These are phyloP conservation scores for Montipora capricornis DNA, from an alignment of 64 coral and sea anemone genomes.

Conservation along the genomic window DNA sequence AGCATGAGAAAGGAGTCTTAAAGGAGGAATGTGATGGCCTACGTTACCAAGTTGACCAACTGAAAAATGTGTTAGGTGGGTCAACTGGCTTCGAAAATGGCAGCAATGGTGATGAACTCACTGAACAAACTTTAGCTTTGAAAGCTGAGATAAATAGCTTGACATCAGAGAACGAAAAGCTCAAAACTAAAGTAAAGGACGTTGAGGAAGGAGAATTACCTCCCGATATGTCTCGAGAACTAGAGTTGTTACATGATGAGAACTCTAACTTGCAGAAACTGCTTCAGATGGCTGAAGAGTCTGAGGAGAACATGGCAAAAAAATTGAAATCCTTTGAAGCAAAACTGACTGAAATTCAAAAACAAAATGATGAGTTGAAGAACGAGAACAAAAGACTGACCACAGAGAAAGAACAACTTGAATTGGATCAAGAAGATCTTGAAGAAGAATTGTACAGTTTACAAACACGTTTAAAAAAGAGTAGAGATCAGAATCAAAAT, in stretches of 20 bases:
- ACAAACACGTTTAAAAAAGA: constrained; percentile 32
- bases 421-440: constrained; percentile 67
- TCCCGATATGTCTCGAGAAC: constrained; percentile 47
- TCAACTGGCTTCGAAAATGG: constrained; percentile 4
- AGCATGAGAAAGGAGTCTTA: constrained; percentile 74
- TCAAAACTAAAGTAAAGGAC: constrained; percentile 5
- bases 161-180: constrained; percentile 74
- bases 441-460: constrained; percentile 81
- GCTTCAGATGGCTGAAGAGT: constrained; percentile 87
- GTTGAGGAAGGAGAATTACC: constrained; percentile 35
- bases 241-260: constrained; percentile 73
- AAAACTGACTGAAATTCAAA: constrained; percentile 70
- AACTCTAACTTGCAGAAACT: constrained; percentile 83
- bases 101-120: constrained; percentile 28
- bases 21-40: constrained; percentile 79
- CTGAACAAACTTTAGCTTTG: constrained; percentile 64
- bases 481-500: constrained; percentile 40
- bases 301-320: constrained; percentile 80
- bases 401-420: constrained; percentile 59
- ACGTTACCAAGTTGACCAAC: constrained; percentile 70
- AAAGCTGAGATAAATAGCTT: constrained; percentile 74
- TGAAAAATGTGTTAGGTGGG: constrained; percentile 58
- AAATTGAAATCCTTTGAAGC: constrained; percentile 67
- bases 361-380: constrained; percentile 73
- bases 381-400: constrained; percentile 65